Percentiles rank a stretch among this genome's conserved stretches.
Conservation (phyloP, 2,888 invertebrate species). For the Lucinisca nassula region DNA sequence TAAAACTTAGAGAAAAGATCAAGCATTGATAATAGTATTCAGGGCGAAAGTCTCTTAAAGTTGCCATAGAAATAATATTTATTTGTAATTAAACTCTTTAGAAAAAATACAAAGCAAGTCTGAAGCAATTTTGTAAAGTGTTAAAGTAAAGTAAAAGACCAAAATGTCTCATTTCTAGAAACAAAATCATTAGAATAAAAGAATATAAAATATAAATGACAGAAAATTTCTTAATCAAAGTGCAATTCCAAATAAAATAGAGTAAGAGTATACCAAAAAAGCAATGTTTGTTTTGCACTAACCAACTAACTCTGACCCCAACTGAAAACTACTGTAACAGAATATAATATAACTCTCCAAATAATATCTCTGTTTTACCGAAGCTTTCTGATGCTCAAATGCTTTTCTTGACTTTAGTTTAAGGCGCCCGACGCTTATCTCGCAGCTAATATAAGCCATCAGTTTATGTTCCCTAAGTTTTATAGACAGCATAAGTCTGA, state of each 20-base stretch:
- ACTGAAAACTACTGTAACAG: slow-evolving; percentile 9
- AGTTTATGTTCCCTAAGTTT: too few species aligned
- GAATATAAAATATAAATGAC: background rate
- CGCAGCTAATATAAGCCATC: too few species aligned
- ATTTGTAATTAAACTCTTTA: background rate
- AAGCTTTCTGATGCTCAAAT: too few species aligned
- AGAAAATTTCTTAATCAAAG: background rate
- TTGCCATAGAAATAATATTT: too few species aligned
- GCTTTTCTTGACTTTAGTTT: too few species aligned
- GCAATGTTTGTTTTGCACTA: slow-evolving; percentile 16
- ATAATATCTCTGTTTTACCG: background rate
- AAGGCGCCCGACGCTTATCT: too few species aligned
- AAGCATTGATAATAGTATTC: slow-evolving; percentile 38
- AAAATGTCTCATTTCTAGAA: background rate
- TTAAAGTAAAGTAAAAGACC: background rate
- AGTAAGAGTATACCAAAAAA: background rate
- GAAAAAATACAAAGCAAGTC: background rate
- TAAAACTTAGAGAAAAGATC: background rate
- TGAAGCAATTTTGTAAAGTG: background rate
- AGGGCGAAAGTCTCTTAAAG: slow-evolving; percentile 55
- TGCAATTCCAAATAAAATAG: background rate
- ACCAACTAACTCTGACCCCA: slow-evolving; percentile 1
- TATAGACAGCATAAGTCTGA: too few species aligned
- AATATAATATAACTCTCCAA: slow-evolving; percentile 6
- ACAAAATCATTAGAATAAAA: background rate